Evolutionary conservation across 2,888 invertebrate species (phyloP), one percentile per base, ranked within the genome.

Genomic region (Drosophila atripex): DNA sequence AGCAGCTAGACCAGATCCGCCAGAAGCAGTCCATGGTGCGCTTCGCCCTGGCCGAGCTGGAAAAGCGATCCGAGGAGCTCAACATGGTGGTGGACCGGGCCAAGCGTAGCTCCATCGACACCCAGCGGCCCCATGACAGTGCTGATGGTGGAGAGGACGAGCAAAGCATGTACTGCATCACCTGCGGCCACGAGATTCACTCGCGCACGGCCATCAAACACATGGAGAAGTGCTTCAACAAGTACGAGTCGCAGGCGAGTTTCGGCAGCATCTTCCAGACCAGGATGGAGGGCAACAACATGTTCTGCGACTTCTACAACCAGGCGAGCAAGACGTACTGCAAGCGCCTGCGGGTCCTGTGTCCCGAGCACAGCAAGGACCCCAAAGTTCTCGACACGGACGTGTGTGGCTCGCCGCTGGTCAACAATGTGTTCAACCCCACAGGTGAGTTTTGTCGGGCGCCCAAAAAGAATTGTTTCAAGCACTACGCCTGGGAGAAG

Each of bases 261-360:
- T 99, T 98, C 91, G 98, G 98, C 11, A 98, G 98, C 23, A 94
- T 97, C 46, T 98, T 97, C 88, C 96, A 98, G 90, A 98, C 98
- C 0, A 93, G 97, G 59, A 98, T 99, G 83, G 98, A 98, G 91
- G 97, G 96, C 0, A 97, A 97, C 92, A 97, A 97, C 80, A 97
- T 99, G 96, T 99, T 99, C 92, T 99, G 99, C 90, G 99, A 99
- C 89, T 97, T 96, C 90, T 99, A 95, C 92, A 99, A 98, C 92
- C 94, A 96, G 0, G 93, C 93, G 4, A 97, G 96, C 87, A 94
- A 95, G 53, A 98, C 98, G 0, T 99, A 99, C 89, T 99, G 99
- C 92, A 99, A 99, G 92, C 93, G 99, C 56, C 92, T 99, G 61
- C 94, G 98, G 77, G 98, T 99, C 0, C 93, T 99, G 76, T 99